These are phyloP conservation scores for Fragum whitleyi DNA, from an alignment of 2,888 invertebrate species.

Conservation along the genomic window DNA sequence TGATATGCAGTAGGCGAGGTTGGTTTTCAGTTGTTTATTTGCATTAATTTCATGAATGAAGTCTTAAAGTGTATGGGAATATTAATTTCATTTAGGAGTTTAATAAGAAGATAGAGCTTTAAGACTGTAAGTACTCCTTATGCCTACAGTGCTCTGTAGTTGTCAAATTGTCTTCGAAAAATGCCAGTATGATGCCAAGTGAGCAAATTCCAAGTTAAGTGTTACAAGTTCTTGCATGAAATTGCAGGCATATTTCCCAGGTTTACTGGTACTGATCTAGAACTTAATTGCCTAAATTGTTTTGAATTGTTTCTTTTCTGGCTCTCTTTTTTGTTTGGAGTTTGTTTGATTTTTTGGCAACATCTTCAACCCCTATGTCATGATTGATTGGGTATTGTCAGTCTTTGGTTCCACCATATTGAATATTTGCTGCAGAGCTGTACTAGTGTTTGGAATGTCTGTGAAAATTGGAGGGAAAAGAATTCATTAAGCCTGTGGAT, in stretches of 20 bases:
- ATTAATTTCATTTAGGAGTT: not conserved
- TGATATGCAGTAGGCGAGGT: conserved; percentile 8
- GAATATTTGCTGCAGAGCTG: conserved; percentile 1
- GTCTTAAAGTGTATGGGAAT: not conserved
- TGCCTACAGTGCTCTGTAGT: no score
- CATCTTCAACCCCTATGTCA: not conserved
- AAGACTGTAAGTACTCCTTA: no score
- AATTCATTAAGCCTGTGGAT: no score
- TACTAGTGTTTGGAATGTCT: no score
- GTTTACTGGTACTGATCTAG: not conserved
- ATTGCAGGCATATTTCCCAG: conserved; percentile 5
- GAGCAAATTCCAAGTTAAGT: not conserved
- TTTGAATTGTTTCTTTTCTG: conserved; percentile 24
- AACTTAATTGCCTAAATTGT: conserved; percentile 20
- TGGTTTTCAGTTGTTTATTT: not conserved
- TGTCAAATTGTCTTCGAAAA: no score
- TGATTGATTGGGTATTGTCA: conserved; percentile 33
- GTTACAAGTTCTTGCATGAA: conserved; percentile 9
- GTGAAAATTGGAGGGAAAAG: no score
- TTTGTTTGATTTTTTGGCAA: conserved; percentile 12
- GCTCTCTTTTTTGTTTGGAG: conserved; percentile 12
- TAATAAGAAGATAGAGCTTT: no score
- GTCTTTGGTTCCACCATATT: not conserved
- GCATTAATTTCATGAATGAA: not conserved
- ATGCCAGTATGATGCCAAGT: no score